Evolutionary conservation across 2,113 vertebrate genomes (phyloP).

Genomic region (Vicugna pacos): DNA sequence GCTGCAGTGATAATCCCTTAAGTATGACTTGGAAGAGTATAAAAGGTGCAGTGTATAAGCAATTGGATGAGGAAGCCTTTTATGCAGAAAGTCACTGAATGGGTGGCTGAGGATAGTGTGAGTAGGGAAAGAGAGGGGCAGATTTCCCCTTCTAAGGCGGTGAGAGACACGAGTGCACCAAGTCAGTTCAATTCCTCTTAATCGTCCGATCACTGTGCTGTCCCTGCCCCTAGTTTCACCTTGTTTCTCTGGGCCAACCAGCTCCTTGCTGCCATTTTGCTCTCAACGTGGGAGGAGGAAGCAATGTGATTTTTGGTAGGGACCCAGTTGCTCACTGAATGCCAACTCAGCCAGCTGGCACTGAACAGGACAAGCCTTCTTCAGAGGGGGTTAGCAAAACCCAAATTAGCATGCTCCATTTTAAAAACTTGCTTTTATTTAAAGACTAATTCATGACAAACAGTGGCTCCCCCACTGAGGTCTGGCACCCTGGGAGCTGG

Average conservation of each 20-base stretch:
- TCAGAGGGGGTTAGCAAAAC: conserved; percentile 77
- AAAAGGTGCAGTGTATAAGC: conserved; percentile 81
- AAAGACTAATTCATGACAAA: conserved; percentile 83
- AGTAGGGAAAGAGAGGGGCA: conserved; percentile 14
- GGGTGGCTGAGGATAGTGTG: neutral
- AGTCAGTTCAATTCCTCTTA: neutral
- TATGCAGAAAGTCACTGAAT: conserved; percentile 76
- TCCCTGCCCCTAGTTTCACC: conserved; percentile 60
- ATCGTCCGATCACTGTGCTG: neutral
- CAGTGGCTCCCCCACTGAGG: conserved; percentile 74
- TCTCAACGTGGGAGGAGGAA: neutral
- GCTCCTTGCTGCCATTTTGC: conserved; percentile 60
- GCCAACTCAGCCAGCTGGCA: conserved; percentile 81
- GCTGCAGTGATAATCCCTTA: conserved; percentile 78
- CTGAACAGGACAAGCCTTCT: conserved; percentile 80
- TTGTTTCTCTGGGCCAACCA: conserved; percentile 20
- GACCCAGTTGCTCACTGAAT: conserved; percentile 71
- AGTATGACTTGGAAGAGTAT: conserved; percentile 77
- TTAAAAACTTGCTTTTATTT: conserved; percentile 82
- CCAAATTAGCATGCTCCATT: conserved; percentile 82
- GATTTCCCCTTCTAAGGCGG: neutral
- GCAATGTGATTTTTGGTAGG: conserved; percentile 57
- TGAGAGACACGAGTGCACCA: neutral
- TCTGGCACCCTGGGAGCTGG: conserved; percentile 61
- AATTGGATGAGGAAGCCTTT: conserved; percentile 77